A percentile compares a stretch with the other conserved stretches of the same genome.
Conservation (phyloP, 1,140 invertebrate species). For the Apis dorsata region DNA sequence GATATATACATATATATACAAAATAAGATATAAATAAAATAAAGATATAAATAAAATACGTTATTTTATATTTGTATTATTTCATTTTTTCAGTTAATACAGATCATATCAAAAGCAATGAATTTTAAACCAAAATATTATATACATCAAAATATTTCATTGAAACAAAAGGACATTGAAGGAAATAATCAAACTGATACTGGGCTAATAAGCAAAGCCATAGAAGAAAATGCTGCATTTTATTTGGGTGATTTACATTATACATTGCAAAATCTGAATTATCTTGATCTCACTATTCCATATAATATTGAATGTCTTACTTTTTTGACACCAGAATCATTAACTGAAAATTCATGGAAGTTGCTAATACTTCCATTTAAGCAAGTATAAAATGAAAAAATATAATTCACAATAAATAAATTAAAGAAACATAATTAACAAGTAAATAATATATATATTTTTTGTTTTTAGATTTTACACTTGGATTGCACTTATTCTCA, state of each 20-base stretch:
- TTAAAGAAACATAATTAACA: neutral
- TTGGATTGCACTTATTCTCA: slow-evolving; percentile 83
- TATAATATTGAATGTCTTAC: slow-evolving; percentile 91
- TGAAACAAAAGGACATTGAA: slow-evolving; percentile 84
- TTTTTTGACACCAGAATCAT: slow-evolving; percentile 89
- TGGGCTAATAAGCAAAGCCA: slow-evolving; percentile 87
- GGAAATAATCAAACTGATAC: slow-evolving; percentile 83
- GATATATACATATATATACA: no score
- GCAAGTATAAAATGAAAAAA: slow-evolving; percentile 72
- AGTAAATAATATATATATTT: slow-evolving; percentile 41
- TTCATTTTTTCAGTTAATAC: slow-evolving; percentile 81
- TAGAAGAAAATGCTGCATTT: slow-evolving; percentile 84
- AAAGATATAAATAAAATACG: neutral
- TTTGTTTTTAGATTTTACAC: slow-evolving; percentile 80
- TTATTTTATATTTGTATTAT: slow-evolving; percentile 32
- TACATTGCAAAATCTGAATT: slow-evolving; percentile 83
- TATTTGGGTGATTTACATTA: slow-evolving; percentile 90
- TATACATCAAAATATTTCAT: slow-evolving; percentile 81
- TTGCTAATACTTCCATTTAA: slow-evolving; percentile 89
- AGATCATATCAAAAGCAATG: slow-evolving; percentile 84
- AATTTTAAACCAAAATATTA: slow-evolving; percentile 86
- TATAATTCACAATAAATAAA: neutral
- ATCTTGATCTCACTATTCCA: slow-evolving; percentile 88
- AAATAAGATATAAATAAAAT: no score
- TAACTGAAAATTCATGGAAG: slow-evolving; percentile 90